Evolutionary conservation across 2,797 vertebrate species (phyloP).

Genomic region (Sandelia bainsii): DNA sequence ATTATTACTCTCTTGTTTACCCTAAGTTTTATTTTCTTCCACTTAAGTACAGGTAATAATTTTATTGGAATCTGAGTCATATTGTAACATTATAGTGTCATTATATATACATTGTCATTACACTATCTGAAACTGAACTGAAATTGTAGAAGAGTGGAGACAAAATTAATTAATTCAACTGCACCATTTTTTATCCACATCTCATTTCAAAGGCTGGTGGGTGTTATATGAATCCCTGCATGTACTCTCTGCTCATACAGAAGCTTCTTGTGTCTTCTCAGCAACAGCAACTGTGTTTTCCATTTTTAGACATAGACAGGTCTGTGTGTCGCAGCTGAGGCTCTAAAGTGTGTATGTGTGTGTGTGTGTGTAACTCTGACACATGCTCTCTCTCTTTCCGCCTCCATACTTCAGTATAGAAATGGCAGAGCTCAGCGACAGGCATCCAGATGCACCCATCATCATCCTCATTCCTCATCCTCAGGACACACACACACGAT

Average conservation of each 20-base stretch:
- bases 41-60: background rate
- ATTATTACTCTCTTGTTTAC: background rate
- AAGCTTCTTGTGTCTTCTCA: slow-evolving; percentile 66
- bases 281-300: slow-evolving; percentile 75
- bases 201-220: slow-evolving; percentile 4
- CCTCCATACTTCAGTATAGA: slow-evolving; percentile 61
- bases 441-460: slow-evolving; percentile 62
- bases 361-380: slow-evolving; percentile 52
- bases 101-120: too few species aligned
- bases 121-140: too few species aligned
- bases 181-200: background rate
- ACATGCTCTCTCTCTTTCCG: slow-evolving; percentile 52
- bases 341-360: slow-evolving; percentile 45
- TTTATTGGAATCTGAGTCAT: background rate
- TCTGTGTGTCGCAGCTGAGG: slow-evolving; percentile 68
- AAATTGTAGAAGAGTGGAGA: background rate
- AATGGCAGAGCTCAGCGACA: slow-evolving; percentile 70
- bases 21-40: background rate
- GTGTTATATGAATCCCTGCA: slow-evolving; percentile 27
- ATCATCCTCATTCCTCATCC: slow-evolving; percentile 32
- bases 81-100: background rate
- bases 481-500: slow-evolving; percentile 1
- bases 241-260: slow-evolving; percentile 33
- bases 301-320: slow-evolving; percentile 77
- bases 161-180: background rate